Evolutionary conservation across 2,113 vertebrate species (phyloP), one percentile per base, ranked within the genome.

Genomic region (Pterophyllum scalare): DNA sequence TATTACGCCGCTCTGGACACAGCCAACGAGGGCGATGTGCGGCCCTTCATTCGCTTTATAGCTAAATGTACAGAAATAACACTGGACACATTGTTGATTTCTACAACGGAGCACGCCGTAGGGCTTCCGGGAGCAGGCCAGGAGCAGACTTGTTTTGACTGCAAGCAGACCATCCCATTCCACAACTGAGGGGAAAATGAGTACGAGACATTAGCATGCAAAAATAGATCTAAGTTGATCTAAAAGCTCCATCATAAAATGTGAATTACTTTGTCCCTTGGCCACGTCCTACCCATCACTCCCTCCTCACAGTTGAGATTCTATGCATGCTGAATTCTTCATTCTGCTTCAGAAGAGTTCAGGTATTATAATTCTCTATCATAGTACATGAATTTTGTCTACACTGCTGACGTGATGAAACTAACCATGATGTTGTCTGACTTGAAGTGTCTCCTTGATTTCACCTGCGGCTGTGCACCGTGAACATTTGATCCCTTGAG

Each of bases 21-120:
- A 0, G 98, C 98, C 91, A 99, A 99, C 0, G 98, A 99, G 88
- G 98, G 98, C 0, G 98, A 99, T 0, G 97, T 99, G 14, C 92
- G 98, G 58, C 98, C 98, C 0, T 99, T 99, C 93, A 99, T 99
- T 59, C 97, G 98, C 43, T 99, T 99, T 40, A 98, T 99, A 1
- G 98, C 98, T 46, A 97, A 98, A 91, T 99, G 98, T 31, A 95
- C 98, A 0, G 98, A 99, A 94, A 97, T 96, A 3, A 99, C 98
- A 0, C 92, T 99, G 85, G 98, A 99, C 94, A 98, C 97, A 1
- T 72, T 99, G 91, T 96, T 99, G 57, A 97, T 99, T 2, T 98
- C 98, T 75, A 99, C 98, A 11, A 96, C 97, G 0, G 98, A 99
- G 83, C 93, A 97, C 12, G 94, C 98, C 0, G 98, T 98, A 70